Evolutionary conservation across 1,140 invertebrate genomes (phyloP), one percentile per base, ranked within the genome.

Genomic region (Monochamus saltuarius): DNA sequence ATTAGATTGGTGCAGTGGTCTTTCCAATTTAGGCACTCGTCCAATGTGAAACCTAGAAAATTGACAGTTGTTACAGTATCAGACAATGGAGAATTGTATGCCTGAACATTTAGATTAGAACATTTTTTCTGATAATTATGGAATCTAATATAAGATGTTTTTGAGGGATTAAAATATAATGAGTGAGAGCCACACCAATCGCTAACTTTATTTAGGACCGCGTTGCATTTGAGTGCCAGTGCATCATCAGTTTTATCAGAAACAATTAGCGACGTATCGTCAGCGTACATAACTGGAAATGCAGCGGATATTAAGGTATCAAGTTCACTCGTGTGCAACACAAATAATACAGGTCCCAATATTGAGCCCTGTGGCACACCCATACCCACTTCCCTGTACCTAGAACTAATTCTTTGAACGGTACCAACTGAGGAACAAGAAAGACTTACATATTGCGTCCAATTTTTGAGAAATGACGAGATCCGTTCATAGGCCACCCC

Each of bases 341-440:
- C 46, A 37, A 58, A 58, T 37, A 58, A 50, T 35, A 51, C 19
- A 8, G 56, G 56, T 13, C 45, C 56, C 43, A 50, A 7, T 50
- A 51, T 19, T 11, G 56, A 58, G 7, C 56, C 56, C 19, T 58
- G 56, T 16, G 56, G 56, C 13, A 51, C 56, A 35, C 56, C 56
- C 13, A 50, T 14, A 22, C 43, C 37, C 45, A 58, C 50, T 9
- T 37, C 45, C 13, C n/a, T 36, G 11, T n/a, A 13, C 4, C 22
- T 19, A 4, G 50, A 52, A n/a, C 9, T 16, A 3, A 49, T 19
- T n/a, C 19, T n/a, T n/a, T n/a, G 19, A n/a, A 14, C 19, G 4
- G 19, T 14, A 17, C 14, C 46, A 14, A n/a, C 46, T 16, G n/a
- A 39, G 17, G 16, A 40, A 22, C 10, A 53, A 16, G 35, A 34